phyloP scores from a whole-genome alignment of 2,113 vertebrate species.

The Labeo catla region DNA sequence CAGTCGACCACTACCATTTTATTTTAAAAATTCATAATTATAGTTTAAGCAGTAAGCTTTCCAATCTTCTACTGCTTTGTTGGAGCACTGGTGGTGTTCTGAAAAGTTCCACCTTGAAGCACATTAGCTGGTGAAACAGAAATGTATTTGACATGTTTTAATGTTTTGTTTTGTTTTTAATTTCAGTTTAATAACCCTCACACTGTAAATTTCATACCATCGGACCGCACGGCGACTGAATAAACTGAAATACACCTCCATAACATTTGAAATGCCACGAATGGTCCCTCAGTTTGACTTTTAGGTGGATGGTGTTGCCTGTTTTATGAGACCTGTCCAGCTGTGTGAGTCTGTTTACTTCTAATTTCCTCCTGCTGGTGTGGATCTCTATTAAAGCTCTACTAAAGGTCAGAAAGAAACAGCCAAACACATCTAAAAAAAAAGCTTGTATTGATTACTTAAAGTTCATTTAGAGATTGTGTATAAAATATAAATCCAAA shows the following conservation, averaged over 20 bases:
- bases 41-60: too few species aligned
- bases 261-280: conserved; percentile 58
- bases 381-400: conserved; percentile 61
- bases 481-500: background rate
- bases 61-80: background rate
- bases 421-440: conserved; percentile 39
- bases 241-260: conserved; percentile 13
- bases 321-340: conserved; percentile 39
- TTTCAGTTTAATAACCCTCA: conserved; percentile 16
- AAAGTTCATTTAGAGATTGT: background rate
- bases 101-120: background rate
- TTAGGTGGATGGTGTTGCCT: background rate
- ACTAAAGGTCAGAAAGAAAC: conserved; percentile 63
- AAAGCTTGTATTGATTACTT: conserved; percentile 15
- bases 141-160: background rate
- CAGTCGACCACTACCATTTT: too few species aligned
- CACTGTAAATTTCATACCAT: background rate
- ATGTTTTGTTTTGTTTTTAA: background rate
- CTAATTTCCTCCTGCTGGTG: conserved; percentile 64
- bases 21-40: too few species aligned
- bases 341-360: conserved; percentile 56
- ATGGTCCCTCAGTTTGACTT: conserved; percentile 7
- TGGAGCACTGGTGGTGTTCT: background rate
- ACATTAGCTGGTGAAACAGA: background rate
- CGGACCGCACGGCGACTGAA: background rate